phyloP scores from a whole-genome alignment of 2,888 invertebrate genomes.

The Elegia similella region DNA sequence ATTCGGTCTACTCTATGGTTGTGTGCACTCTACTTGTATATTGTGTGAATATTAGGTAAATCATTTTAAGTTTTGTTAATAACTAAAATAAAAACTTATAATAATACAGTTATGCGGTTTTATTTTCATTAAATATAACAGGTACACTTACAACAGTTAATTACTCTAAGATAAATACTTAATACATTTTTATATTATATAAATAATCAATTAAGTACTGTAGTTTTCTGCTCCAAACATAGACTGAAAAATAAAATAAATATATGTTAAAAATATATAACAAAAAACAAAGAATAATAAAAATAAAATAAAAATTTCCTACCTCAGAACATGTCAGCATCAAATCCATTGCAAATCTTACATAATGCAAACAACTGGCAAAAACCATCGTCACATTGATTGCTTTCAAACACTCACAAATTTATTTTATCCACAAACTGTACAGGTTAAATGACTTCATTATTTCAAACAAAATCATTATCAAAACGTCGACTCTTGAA shows the following conservation, averaged over 20 bases:
- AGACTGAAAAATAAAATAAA: constrained; percentile 63
- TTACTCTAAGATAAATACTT: not conserved
- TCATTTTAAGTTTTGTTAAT: constrained; percentile 49
- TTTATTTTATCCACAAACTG: constrained; percentile 20
- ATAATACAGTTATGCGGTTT: constrained; percentile 34
- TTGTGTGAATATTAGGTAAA: constrained; percentile 45
- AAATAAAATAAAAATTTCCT: constrained; percentile 41
- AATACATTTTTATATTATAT: not conserved
- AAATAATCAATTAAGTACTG: constrained; percentile 42
- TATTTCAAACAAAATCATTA: not conserved
- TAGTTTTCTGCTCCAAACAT: constrained; percentile 75
- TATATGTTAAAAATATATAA: constrained; percentile 20
- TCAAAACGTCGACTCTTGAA: not conserved
- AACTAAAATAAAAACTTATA: constrained; percentile 38
- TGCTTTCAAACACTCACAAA: constrained; percentile 2
- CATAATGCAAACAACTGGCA: not conserved
- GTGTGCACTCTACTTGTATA: constrained; percentile 56
- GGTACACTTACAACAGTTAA: not conserved
- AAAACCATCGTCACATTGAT: not conserved
- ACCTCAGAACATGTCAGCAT: not conserved
- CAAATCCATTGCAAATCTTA: not conserved
- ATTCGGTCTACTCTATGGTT: constrained; percentile 37
- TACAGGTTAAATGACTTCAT: constrained; percentile 19
- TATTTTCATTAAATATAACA: constrained; percentile 30
- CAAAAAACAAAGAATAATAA: constrained; percentile 25